phyloP scores from a whole-genome alignment of 1,140 invertebrate species.

The Limonius californicus region DNA sequence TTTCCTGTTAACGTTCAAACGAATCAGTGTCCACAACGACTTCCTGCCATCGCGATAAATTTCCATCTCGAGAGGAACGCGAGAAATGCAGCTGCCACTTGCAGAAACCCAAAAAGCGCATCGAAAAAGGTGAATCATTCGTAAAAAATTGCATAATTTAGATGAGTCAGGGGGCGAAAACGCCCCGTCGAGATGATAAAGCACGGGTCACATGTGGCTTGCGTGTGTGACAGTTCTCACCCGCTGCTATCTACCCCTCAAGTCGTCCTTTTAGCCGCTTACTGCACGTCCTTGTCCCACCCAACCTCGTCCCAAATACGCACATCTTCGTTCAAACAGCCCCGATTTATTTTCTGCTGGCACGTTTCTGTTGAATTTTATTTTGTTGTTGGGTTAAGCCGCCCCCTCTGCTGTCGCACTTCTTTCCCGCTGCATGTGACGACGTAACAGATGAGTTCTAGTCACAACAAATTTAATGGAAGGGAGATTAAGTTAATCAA shows the following conservation, averaged over 20 bases:
- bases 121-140: conserved; percentile 6
- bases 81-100: not conserved
- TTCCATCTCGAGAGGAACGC: no score
- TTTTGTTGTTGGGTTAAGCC: no score
- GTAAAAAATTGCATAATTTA: conserved; percentile 16
- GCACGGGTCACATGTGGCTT: conserved; percentile 17
- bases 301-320: not conserved
- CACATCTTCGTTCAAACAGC: not conserved
- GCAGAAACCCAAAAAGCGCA: conserved; percentile 7
- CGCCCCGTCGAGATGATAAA: conserved; percentile 12
- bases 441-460: no score
- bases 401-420: no score
- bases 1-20: no score
- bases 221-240: conserved; percentile 15
- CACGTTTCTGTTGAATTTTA: no score
- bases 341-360: no score
- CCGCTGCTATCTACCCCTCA: conserved; percentile 6
- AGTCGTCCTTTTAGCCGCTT: conserved; percentile 2
- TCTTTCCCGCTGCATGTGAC: no score
- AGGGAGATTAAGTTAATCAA: no score
- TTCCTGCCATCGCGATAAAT: no score
- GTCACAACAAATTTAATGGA: no score
- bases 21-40: no score
- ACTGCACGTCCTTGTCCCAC: not conserved
- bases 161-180: conserved; percentile 18